Evolutionary conservation across 2,888 invertebrate genomes (phyloP).

Genomic region (Dicranocentrus wangi): DNA sequence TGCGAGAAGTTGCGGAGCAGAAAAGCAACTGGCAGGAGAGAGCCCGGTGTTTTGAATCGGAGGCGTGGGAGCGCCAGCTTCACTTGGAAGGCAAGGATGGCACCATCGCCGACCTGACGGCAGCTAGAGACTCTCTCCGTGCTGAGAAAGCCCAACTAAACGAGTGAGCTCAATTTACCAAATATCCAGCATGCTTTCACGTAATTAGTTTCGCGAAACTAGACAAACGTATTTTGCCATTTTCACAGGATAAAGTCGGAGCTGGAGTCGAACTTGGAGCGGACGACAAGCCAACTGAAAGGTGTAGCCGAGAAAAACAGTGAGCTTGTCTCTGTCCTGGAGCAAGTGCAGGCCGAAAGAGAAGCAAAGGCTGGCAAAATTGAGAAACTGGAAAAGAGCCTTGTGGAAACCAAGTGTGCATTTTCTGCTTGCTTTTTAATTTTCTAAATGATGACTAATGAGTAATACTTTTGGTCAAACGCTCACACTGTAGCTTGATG

Average conservation of each 20-base stretch:
- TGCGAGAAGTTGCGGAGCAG: conserved; percentile 54
- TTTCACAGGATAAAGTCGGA: conserved; percentile 15
- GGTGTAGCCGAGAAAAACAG: conserved; percentile 5
- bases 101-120: conserved; percentile 28
- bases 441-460: too few relatives aligned
- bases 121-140: conserved; percentile 17
- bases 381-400: conserved; percentile 8
- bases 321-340: conserved; percentile 9
- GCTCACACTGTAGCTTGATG: too few relatives aligned
- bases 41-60: conserved; percentile 58
- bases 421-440: too few relatives aligned
- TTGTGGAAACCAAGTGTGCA: conserved; percentile 28
- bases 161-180: conserved; percentile 4
- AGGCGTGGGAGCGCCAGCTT: conserved; percentile 55
- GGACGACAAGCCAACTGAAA: background rate
- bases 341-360: conserved; percentile 14
- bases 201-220: background rate
- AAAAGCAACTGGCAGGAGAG: conserved; percentile 69
- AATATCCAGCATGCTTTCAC: too few relatives aligned
- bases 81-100: conserved; percentile 55
- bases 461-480: too few relatives aligned
- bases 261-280: conserved; percentile 24
- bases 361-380: conserved; percentile 9
- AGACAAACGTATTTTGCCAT: background rate
- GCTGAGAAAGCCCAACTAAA: conserved; percentile 33